These are phyloP conservation scores for Pavo muticus DNA, from an alignment of 2,113 vertebrate genomes.

Conservation along the genomic window DNA sequence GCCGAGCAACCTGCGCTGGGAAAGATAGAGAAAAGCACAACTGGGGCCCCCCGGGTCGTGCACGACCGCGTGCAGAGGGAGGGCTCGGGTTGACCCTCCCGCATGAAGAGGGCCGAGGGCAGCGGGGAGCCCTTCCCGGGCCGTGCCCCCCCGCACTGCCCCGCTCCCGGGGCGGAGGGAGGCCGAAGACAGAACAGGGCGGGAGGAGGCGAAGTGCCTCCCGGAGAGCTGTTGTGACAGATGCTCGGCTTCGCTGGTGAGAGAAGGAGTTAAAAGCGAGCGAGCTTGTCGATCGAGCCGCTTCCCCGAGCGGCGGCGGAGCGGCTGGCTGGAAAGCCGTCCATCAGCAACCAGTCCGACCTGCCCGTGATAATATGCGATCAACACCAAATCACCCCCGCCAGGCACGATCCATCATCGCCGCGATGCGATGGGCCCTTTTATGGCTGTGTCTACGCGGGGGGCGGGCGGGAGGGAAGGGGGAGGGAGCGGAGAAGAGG, in stretches of 20 bases:
- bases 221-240: slow-evolving; percentile 62
- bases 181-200: slow-evolving; percentile 20
- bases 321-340: slow-evolving; percentile 82
- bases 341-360: slow-evolving; percentile 84
- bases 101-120: background rate
- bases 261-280: slow-evolving; percentile 66
- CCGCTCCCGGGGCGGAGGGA: too few relatives aligned
- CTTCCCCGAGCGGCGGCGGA: slow-evolving; percentile 66
- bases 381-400: slow-evolving; percentile 86
- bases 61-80: background rate
- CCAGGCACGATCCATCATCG: slow-evolving; percentile 85
- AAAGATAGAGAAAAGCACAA: background rate
- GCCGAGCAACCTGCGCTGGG: slow-evolving; percentile 56
- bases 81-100: background rate
- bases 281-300: slow-evolving; percentile 46
- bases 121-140: background rate
- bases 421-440: slow-evolving; percentile 74
- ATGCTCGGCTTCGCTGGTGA: slow-evolving; percentile 59
- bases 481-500: slow-evolving; percentile 30
- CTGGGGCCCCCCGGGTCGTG: background rate
- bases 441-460: slow-evolving; percentile 72
- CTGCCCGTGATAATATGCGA: slow-evolving; percentile 87
- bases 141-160: background rate
- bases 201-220: slow-evolving; percentile 56
- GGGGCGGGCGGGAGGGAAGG: slow-evolving; percentile 24